Evolutionary conservation across 1,140 invertebrate species (phyloP).

Genomic region (Drosophila parvula): DNA sequence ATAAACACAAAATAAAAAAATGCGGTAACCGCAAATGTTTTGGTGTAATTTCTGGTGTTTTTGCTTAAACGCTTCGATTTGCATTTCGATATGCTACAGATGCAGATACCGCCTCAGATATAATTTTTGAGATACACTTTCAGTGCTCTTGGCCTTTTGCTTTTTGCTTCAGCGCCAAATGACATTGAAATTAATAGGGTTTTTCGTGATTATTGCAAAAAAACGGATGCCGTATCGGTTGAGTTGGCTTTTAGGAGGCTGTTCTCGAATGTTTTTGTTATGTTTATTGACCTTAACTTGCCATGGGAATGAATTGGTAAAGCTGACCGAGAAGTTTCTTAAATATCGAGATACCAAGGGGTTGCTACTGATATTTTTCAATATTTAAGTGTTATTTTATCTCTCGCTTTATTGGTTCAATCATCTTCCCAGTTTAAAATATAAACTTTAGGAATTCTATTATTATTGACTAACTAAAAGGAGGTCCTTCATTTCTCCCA

Average conservation of each 20-base stretch:
- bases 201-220: constrained; percentile 21
- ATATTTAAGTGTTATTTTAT: too few species aligned
- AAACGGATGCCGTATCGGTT: constrained; percentile 37
- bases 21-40: constrained; percentile 67
- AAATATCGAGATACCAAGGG: not conserved
- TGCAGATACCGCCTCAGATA: constrained; percentile 27
- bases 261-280: constrained; percentile 19
- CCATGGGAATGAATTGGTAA: not conserved
- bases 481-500: not conserved
- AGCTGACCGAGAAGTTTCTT: not conserved
- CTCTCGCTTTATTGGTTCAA: too few species aligned
- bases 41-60: constrained; percentile 54
- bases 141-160: constrained; percentile 34
- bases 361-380: not conserved
- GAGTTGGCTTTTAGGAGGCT: constrained; percentile 22
- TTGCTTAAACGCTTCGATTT: constrained; percentile 49
- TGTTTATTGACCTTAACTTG: constrained; percentile 17
- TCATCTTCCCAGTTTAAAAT: too few species aligned
- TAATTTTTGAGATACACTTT: constrained; percentile 48
- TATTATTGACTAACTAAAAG: too few species aligned
- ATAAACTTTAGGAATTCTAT: too few species aligned
- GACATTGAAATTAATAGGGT: constrained; percentile 59
- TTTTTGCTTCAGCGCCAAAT: constrained; percentile 54
- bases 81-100: constrained; percentile 47
- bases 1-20: constrained; percentile 41